A percentile compares a stretch with the other conserved stretches of the same genome.
Conservation (phyloP, 2,113 vertebrate genomes). For the Orcinus orca region DNA sequence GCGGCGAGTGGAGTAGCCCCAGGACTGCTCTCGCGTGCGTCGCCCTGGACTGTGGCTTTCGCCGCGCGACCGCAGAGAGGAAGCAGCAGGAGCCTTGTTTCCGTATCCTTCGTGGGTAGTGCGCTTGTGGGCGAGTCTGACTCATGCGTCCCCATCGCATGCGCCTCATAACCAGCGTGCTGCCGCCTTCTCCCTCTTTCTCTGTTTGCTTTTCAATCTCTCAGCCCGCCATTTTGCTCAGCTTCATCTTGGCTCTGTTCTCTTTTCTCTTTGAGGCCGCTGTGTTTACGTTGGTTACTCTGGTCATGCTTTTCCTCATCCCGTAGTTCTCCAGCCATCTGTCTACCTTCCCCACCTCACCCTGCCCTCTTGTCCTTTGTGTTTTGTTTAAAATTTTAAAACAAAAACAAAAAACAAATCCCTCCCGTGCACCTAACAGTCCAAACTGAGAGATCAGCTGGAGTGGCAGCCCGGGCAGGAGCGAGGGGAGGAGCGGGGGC, state of each 20-base stretch:
- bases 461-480: conserved; percentile 93
- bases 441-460: conserved; percentile 96
- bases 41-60: conserved; percentile 81
- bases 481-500: conserved; percentile 88
- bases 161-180: conserved; percentile 94
- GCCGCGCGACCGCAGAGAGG: conserved; percentile 82
- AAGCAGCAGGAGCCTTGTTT: conserved; percentile 84
- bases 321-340: conserved; percentile 87
- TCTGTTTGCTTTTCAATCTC: conserved; percentile 92
- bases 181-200: conserved; percentile 88
- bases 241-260: conserved; percentile 92
- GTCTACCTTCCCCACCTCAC: conserved; percentile 76
- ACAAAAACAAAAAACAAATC: not conserved
- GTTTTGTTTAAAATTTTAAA: conserved; percentile 82
- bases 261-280: conserved; percentile 91
- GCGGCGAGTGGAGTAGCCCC: conserved; percentile 74
- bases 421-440: conserved; percentile 91
- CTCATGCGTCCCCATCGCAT: conserved; percentile 95
- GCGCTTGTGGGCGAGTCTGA: conserved; percentile 88
- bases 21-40: conserved; percentile 80
- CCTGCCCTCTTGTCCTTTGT: conserved; percentile 80
- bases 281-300: conserved; percentile 94
- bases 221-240: conserved; percentile 94
- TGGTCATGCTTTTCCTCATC: conserved; percentile 93
- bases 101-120: conserved; percentile 85